Base-by-base conservation (phyloP, 1,140 invertebrate genomes). In the Drosophila fuyamai region DNA sequence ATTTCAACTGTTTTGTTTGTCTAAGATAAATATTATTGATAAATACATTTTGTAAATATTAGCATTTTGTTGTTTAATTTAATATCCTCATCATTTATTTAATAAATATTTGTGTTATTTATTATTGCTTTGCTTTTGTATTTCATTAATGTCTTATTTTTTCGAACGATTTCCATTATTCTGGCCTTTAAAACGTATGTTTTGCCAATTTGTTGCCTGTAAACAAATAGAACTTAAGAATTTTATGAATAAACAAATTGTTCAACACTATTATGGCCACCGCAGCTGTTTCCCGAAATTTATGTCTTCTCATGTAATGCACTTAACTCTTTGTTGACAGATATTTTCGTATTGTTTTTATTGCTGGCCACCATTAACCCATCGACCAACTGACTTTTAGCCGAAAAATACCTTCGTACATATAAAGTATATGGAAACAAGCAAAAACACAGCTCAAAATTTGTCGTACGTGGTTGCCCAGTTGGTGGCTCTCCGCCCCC, bases 391-490 rank as follows among this genome's bases (percentile, higher is more conserved):
- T 68, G 50, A 65, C 53, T 58, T 56, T 57, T 56, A 29, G 29
- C 16, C 40, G 4, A 59, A 35, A 38, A 59, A 23, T 18, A 36
- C 29, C 50, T 18, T 50, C 29, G 5, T 14, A 32, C n/a, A 9
- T 32, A 50, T 27, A 8, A 16, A 32, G 27, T 50, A 14, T 14
- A 50, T 10, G 2, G 29, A 51, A 51, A 36, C n/a, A 51, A 18
- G 14, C 32, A 56, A 59, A 59, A 48, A 51, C 36, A 63, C 50
- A 72, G 55, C 47, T 56, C 48, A 35, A 72, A 71, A 74, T 59
- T 27, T 65, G 68, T 55, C 55, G 68, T 71, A 62, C 66, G 68
- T 76, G 70, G 51, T 50, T 70, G 58, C 58, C 58, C 29, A 35
- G 48, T 51, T 51, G 48, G 48, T 51, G 48, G 29, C 29, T 50